Base-by-base conservation (phyloP, 2,888 invertebrate species). In the Drosophila sordidapex region DNA sequence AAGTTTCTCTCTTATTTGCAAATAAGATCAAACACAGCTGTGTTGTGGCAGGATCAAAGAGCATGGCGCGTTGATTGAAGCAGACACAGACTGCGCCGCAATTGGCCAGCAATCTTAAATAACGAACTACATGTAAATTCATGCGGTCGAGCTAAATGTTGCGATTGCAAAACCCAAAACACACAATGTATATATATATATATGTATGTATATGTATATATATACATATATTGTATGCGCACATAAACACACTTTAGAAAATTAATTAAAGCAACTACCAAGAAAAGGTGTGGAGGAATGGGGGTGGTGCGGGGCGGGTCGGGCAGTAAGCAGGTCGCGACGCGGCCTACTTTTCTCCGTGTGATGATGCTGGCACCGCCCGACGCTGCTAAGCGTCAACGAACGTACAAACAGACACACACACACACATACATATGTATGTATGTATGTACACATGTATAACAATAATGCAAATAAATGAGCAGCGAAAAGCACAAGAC, bases 201-300 rank as follows among this genome's bases (percentile, higher is more conserved):
- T 21, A 21, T 27, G 4, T 78, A 49, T 52, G 46, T n/a, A 64
- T 11, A 15, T 48, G 4, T 0, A 25, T 21, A 2, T 43, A 11
- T 43, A 1, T 70, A 21, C 4, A 15, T n/a, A 38, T 29, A 53
- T 25, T 40, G 10, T 51, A 46, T 48, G 48, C 48, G 68, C 49
- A 63, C 81, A 70, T 79, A 78, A 81, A 73, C 79, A 85, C 74
- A 81, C 76, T 81, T 85, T 69, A 88, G 73, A 85, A 81, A 85
- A 84, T 81, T 82, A 82, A 87, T 85, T 87, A 89, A 85, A 82
- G 76, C 65, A 54, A 58, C 40, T 63, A 56, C 36, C 62, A 76
- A 71, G 67, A 76, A 52, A 56, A n/a, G 27, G 25, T 61, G 64
- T 58, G 58, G 54, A 49, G 53, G 27, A 2, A 29, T 8, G 31